Base-by-base conservation (phyloP, 2,888 invertebrate genomes). In the Panzeria rudis region DNA sequence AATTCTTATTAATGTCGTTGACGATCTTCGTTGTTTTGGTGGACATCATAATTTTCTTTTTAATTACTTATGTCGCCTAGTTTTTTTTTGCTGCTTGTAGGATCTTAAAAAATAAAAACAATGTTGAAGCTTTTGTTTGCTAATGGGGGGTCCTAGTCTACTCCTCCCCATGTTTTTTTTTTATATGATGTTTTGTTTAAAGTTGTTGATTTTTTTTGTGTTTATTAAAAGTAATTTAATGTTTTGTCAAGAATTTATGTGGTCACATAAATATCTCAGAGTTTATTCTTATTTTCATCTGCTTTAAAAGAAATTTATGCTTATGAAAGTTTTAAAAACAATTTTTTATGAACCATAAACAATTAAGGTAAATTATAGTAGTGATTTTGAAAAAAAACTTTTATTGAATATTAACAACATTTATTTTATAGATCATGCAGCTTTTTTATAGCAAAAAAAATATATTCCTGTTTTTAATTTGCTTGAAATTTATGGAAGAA, bases 61-160 rank as follows among this genome's bases (percentile, higher is more conserved):
- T 85, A 85, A 85, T 85, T 78, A 64, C 85, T 73, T 79, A 79
- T 85, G 85, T 85, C 85, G 85, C 82, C 85, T 85, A 85, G 78
- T 78, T 85, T 81, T 66, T 9, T 44, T 54, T 54, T 47, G 23
- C 41, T 75, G 8, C 23, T 64, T 3, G 17, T 25, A 72, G 20
- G 15, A 17, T 3, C 3, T 3, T 29, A 50, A 17, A 38, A 29
- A 47, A 68, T 13, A 50, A 32, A 72, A 17, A 38, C 54, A 52
- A 44, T 29, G 17, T 71, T 69, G 44, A 32, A 25, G n/a, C 68
- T 35, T 41, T 29, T 23, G 47, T 23, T 72, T 77, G 47, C 17
- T 56, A 59, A 47, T 85, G 85, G 85, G 85, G 85, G 85, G 85
- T 85, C 85, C 61, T 38, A 73, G 80, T 68, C 66, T 25, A n/a